Percentiles rank a stretch among this genome's conserved stretches.
These are phyloP conservation scores for Neoarius graeffei DNA, from an alignment of 2,113 vertebrate species.

Conservation along the genomic window DNA sequence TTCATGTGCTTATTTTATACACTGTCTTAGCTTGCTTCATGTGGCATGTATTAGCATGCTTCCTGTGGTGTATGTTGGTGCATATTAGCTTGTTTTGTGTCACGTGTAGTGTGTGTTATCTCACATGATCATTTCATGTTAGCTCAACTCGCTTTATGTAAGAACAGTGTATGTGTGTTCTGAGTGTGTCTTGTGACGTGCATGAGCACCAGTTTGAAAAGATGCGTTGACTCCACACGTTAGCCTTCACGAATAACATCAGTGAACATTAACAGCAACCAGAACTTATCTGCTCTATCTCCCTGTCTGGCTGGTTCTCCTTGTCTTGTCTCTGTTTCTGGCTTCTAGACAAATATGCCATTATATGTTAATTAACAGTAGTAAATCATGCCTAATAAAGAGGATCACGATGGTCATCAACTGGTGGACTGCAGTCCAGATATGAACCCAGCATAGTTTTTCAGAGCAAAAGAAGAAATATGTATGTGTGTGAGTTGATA, in stretches of 20 bases:
- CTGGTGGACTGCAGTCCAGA: not conserved
- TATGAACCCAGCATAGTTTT: not conserved
- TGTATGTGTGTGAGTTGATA: not conserved
- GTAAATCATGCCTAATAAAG: not conserved
- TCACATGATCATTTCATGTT: not conserved
- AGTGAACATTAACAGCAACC: slow-evolving; percentile 18
- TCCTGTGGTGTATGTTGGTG: not conserved
- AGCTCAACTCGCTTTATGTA: not conserved
- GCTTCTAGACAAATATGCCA: not conserved
- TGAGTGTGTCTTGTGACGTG: not conserved
- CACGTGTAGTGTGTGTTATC: not conserved
- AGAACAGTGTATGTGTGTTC: not conserved
- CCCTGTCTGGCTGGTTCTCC: not conserved
- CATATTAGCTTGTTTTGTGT: not conserved
- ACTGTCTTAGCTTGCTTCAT: not conserved
- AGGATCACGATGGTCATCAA: not conserved
- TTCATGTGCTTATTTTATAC: not conserved
- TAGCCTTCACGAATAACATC: not conserved
- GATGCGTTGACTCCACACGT: not conserved
- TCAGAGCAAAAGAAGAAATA: not conserved
- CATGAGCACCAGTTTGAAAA: not conserved
- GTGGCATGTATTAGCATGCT: not conserved
- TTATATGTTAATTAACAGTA: not conserved
- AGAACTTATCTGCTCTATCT: not conserved
- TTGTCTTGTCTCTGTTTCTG: not conserved